A percentile compares a stretch with the other conserved stretches of the same genome.
phyloP scores from a whole-genome alignment of 2,797 vertebrate species.

The Bradypodion pumilum region DNA sequence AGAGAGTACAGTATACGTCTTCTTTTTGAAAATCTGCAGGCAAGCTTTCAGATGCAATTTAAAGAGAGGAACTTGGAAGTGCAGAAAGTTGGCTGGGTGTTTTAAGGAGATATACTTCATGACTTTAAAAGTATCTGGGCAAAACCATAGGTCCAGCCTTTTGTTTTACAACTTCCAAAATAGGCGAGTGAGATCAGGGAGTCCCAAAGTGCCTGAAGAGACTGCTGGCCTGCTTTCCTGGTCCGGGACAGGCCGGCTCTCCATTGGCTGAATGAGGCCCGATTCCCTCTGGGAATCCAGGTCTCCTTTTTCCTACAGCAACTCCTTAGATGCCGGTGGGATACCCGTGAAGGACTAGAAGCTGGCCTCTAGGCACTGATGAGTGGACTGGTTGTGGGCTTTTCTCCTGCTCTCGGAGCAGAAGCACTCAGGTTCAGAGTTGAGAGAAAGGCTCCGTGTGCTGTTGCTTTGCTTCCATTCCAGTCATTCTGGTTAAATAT shows the following conservation, averaged over 20 bases:
- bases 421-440: rapidly evolving
- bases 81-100: too few relatives aligned
- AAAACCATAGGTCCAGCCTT: too few relatives aligned
- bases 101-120: too few relatives aligned
- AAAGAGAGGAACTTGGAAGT: too few relatives aligned
- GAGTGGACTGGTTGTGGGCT: neutral
- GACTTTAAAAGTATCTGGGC: too few relatives aligned
- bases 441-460: rapidly evolving
- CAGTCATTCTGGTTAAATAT: constrained; percentile 94
- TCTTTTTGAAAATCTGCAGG: too few relatives aligned
- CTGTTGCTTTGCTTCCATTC: constrained; percentile 13
- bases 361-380: too few relatives aligned
- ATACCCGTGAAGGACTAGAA: rapidly evolving
- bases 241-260: neutral
- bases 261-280: neutral
- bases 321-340: neutral
- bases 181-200: too few relatives aligned
- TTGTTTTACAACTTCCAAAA: too few relatives aligned
- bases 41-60: too few relatives aligned
- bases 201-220: neutral
- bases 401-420: neutral
- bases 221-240: neutral
- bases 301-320: too few relatives aligned
- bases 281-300: neutral
- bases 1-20: too few relatives aligned